Conservation (phyloP, 2,888 invertebrate genomes). For the Trachelus troglodyta region DNA sequence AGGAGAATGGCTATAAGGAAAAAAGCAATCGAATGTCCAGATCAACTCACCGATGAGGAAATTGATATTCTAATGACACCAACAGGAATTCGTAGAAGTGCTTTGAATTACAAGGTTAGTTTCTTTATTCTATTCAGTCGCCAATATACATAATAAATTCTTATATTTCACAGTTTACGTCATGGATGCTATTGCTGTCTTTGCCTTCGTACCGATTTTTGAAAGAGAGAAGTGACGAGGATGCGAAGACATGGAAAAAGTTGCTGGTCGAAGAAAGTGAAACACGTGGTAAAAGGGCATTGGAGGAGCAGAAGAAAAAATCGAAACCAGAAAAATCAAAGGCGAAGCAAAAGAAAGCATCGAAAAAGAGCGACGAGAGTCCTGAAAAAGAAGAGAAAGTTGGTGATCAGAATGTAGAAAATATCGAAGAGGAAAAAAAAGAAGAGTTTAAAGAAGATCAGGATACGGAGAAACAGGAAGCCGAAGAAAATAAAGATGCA, state of each 20-base stretch:
- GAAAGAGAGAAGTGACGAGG: conserved; percentile 35
- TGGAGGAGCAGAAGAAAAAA: conserved; percentile 24
- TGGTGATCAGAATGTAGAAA: conserved; percentile 1
- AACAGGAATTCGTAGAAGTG: conserved; percentile 35
- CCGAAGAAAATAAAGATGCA: neutral
- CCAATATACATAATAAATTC: neutral
- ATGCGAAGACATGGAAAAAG: conserved; percentile 38
- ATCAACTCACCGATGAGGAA: conserved; percentile 38
- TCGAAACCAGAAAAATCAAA: conserved; percentile 4
- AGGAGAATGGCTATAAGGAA: conserved; percentile 23
- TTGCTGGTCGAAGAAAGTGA: conserved; percentile 32
- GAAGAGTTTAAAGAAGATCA: neutral
- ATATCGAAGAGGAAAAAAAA: conserved; percentile 9
- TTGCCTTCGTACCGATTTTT: conserved; percentile 42
- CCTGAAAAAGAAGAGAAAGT: conserved; percentile 8
- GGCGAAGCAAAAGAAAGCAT: conserved; percentile 11
- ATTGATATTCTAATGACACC: conserved; percentile 36
- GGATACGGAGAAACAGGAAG: conserved; percentile 7
- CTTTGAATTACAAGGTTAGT: conserved; percentile 40
- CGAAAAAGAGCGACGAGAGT: conserved; percentile 3
- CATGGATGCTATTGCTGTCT: conserved; percentile 43
- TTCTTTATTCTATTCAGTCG: neutral
- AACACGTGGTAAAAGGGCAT: conserved; percentile 34
- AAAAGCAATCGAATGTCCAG: conserved; percentile 32
- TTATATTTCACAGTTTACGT: conserved; percentile 34